Evolutionary conservation across 2,113 vertebrate genomes (phyloP).

Genomic region (Varanus komodoensis): DNA sequence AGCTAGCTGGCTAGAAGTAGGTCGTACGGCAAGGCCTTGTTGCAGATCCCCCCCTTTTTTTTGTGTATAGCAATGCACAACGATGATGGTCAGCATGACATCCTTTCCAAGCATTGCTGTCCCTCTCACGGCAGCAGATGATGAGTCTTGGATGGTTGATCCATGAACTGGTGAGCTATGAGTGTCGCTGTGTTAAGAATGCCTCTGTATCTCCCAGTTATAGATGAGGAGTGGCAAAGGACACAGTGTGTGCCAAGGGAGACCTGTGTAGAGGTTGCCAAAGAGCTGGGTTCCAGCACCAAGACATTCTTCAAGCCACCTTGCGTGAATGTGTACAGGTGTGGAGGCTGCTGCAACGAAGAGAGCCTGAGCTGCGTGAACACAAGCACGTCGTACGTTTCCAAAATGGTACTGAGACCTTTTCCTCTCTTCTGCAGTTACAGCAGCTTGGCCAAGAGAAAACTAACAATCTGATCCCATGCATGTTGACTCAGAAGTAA

Average conservation of each 20-base stretch:
- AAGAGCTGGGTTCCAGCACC: conserved; percentile 88
- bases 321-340: conserved; percentile 92
- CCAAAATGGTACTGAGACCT: conserved; percentile 87
- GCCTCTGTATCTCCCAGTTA: conserved; percentile 79
- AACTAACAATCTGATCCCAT: conserved; percentile 40
- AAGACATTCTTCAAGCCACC: conserved; percentile 96
- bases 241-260: conserved; percentile 95
- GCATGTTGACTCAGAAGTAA: not conserved
- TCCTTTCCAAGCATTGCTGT: not conserved
- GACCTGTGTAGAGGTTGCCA: conserved; percentile 92
- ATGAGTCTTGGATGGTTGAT: not conserved
- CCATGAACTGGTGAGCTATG: conserved; percentile 17
- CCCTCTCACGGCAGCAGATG: not conserved
- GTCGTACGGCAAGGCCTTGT: not conserved
- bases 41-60: too few relatives aligned
- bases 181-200: conserved; percentile 17
- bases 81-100: not conserved
- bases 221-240: conserved; percentile 96
- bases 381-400: conserved; percentile 88
- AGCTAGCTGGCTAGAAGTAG: not conserved
- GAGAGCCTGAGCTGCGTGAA: conserved; percentile 91
- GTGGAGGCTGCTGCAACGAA: conserved; percentile 95
- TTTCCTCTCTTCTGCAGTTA: conserved; percentile 36
- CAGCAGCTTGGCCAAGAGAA: conserved; percentile 26
- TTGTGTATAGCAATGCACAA: not conserved